Conservation (phyloP, 2,888 invertebrate genomes). For the Nomada fucata region DNA sequence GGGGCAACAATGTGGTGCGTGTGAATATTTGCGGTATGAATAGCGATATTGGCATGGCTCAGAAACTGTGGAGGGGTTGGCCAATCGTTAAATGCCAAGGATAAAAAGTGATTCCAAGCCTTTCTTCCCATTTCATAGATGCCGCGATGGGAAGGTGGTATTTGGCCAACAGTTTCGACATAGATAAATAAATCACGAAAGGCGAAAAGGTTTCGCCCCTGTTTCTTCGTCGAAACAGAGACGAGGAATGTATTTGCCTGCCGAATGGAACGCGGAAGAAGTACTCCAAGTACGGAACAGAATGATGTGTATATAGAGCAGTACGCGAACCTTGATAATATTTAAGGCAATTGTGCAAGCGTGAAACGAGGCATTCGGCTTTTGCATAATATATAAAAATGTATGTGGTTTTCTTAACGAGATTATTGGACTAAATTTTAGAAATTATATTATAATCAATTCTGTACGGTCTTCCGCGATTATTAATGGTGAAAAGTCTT, state of each 20-base stretch:
- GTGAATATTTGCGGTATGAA: not conserved
- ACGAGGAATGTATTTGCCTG: not conserved
- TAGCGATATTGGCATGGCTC: not conserved
- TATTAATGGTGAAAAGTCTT: no score
- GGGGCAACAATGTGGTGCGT: not conserved
- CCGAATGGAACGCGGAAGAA: conserved; percentile 18
- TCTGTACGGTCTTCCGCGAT: no score
- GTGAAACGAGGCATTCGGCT: conserved; percentile 26
- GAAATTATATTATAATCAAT: not conserved
- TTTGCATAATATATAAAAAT: not conserved
- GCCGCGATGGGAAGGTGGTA: conserved; percentile 3
- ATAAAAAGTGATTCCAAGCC: conserved; percentile 21
- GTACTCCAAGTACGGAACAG: not conserved
- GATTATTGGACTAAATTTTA: not conserved
- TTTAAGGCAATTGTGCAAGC: no score
- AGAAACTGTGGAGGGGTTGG: conserved; percentile 6
- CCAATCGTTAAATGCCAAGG: conserved; percentile 46
- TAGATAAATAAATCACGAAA: no score
- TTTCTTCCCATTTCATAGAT: conserved; percentile 2
- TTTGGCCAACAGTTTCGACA: not conserved
- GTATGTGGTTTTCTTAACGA: no score
- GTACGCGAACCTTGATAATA: no score
- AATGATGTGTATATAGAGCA: not conserved
- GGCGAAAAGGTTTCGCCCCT: not conserved
- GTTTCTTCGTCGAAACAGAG: not conserved